Evolutionary conservation across 2,888 invertebrate genomes (phyloP).

Genomic region (Microchrysa polita): DNA sequence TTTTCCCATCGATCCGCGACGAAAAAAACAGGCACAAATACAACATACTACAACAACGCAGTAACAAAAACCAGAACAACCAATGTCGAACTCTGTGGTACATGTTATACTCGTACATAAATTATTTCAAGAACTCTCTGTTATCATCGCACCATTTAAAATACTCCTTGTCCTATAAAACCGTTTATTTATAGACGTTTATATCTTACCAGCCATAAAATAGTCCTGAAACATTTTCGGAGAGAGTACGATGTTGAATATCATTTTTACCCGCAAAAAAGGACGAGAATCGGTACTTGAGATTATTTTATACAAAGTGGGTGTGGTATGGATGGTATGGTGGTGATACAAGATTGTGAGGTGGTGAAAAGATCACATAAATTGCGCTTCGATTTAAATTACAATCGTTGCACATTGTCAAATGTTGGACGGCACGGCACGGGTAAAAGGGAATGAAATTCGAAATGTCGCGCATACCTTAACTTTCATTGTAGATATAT

Average conservation of each 20-base stretch:
- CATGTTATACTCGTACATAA: slow-evolving; percentile 47
- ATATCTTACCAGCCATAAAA: slow-evolving; percentile 51
- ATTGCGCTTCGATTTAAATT: slow-evolving; percentile 52
- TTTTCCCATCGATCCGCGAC: slow-evolving; percentile 33
- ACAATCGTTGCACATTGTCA: slow-evolving; percentile 34
- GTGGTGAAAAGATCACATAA: slow-evolving; percentile 45
- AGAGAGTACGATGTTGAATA: slow-evolving; percentile 45
- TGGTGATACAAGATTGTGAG: not conserved
- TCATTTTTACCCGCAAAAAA: slow-evolving; percentile 49
- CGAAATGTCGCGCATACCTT: too few species aligned
- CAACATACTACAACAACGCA: not conserved
- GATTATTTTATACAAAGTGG: not conserved
- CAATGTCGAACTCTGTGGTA: too few species aligned
- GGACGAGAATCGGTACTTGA: slow-evolving; percentile 7
- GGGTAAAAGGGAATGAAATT: not conserved
- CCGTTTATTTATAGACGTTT: slow-evolving; percentile 50
- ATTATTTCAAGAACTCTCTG: slow-evolving; percentile 49
- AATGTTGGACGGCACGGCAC: not conserved
- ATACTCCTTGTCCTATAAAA: slow-evolving; percentile 49
- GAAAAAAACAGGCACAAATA: slow-evolving; percentile 3
- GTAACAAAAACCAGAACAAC: not conserved
- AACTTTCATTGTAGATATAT: slow-evolving; percentile 4
- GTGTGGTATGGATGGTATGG: slow-evolving; percentile 10
- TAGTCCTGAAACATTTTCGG: slow-evolving; percentile 48
- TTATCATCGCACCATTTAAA: slow-evolving; percentile 49